Evolutionary conservation across 2,888 invertebrate species (phyloP), one percentile per base, ranked within the genome.

Genomic region (Apantesis nais): DNA sequence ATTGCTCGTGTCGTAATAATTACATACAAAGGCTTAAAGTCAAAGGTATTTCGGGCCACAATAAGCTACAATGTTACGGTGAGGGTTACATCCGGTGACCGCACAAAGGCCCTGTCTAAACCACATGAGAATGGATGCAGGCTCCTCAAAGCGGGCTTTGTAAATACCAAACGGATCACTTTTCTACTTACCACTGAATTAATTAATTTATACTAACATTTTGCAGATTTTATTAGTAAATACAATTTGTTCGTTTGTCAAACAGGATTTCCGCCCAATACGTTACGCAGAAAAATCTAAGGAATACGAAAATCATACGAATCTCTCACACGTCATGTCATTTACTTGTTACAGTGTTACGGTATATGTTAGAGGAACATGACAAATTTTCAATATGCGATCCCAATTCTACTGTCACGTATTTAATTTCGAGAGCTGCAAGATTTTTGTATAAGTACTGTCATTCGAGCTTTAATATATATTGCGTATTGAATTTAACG

Each of bases 31-130:
- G 87, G 84, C 73, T 80, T 78, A 79, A 85, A 88, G 88, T 88
- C 86, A 87, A 86, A 84, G 83, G 84, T 84, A 83, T 85, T 87
- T 84, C 67, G 83, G 81, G 84, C 79, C 80, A 83, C 87, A 89
- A 87, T 86, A 88, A 86, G 85, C 82, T 79, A 75, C 74, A 75
- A 79, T 73, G 73, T 70, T 68, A 74, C 68, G 69, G 73, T 62
- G 76, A 78, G 85, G 82, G 83, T 83, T 81, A 83, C 82, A 82
- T 86, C 82, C 82, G 77, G 79, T 67, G 79, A 78, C 88, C 88
- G 78, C 86, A 86, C 83, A 84, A 85, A 85, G 82, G 77, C 69
- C 78, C 80, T 80, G 79, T 78, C 78, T 78, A 86, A 83, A 90
- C 92, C 91, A 84, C 91, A 90, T 81, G 83, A 81, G 71, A 62